Percentiles rank a stretch among this genome's conserved stretches.
Conservation (phyloP, 2,888 invertebrate genomes). For the Phasia obesa region DNA sequence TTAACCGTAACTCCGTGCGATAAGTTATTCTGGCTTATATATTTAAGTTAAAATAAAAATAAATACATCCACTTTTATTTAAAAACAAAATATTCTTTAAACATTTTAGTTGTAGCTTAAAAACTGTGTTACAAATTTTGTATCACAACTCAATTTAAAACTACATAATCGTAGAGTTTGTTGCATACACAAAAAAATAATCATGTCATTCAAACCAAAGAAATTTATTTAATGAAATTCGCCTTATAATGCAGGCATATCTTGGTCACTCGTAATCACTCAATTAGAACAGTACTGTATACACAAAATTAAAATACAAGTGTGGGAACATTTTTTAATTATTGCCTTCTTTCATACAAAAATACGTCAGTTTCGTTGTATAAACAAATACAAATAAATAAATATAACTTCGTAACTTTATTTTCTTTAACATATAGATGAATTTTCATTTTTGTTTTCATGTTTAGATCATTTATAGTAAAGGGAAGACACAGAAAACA, state of each 20-base stretch:
- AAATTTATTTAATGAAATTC: slow-evolving; percentile 27
- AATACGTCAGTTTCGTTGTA: slow-evolving; percentile 20
- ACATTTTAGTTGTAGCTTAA: too few species aligned
- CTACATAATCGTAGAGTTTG: not conserved
- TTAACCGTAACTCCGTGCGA: too few species aligned
- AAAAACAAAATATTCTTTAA: too few species aligned
- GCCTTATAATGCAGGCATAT: not conserved
- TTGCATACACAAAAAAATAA: slow-evolving; percentile 17
- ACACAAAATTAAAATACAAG: slow-evolving; percentile 30
- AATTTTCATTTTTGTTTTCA: slow-evolving; percentile 33
- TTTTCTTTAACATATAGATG: slow-evolving; percentile 16
- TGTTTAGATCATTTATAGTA: not conserved
- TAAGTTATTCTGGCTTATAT: too few species aligned
- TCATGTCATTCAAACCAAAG: slow-evolving; percentile 1
- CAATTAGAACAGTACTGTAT: slow-evolving; percentile 44
- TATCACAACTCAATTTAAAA: not conserved
- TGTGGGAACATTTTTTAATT: slow-evolving; percentile 47
- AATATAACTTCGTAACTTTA: not conserved
- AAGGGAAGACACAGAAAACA: not conserved
- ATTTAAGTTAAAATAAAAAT: too few species aligned
- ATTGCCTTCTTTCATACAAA: not conserved
- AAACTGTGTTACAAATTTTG: not conserved
- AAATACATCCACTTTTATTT: too few species aligned
- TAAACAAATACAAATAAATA: not conserved
- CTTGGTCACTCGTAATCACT: slow-evolving; percentile 28